phyloP scores from a whole-genome alignment of 2,888 invertebrate genomes.

The Cantharis nigra region DNA sequence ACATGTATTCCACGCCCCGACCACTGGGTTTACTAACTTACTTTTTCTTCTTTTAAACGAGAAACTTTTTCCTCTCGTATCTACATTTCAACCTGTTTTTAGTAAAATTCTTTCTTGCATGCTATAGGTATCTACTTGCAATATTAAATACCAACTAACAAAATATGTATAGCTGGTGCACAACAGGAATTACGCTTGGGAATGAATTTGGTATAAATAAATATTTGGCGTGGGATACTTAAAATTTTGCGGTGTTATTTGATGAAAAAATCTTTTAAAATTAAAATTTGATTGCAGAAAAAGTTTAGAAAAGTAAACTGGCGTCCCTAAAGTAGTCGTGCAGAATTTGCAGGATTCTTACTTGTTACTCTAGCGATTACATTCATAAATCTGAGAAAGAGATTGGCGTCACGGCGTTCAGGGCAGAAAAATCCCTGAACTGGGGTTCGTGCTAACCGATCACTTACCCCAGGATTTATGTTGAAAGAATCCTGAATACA shows the following conservation, averaged over 20 bases:
- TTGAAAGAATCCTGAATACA: constrained; percentile 53
- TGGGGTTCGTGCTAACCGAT: constrained; percentile 56
- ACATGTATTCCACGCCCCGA: constrained; percentile 50
- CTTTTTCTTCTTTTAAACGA: constrained; percentile 45
- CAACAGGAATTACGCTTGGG: constrained; percentile 20
- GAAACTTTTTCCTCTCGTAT: constrained; percentile 42
- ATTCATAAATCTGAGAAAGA: constrained; percentile 56
- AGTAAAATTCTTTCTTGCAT: constrained; percentile 16
- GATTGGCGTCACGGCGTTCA: constrained; percentile 50
- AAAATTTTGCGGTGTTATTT: not conserved
- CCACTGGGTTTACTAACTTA: constrained; percentile 54
- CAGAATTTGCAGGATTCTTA: constrained; percentile 40
- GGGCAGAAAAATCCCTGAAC: constrained; percentile 55
- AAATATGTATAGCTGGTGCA: constrained; percentile 28
- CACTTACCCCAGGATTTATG: constrained; percentile 57
- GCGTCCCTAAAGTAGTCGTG: constrained; percentile 20
- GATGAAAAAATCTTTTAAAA: constrained; percentile 2
- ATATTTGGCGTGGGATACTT: constrained; percentile 2
- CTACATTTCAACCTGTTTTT: constrained; percentile 25
- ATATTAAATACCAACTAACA: constrained; percentile 18
- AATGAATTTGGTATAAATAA: constrained; percentile 19
- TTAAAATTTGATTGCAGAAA: constrained; percentile 5
- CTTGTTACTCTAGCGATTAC: constrained; percentile 55
- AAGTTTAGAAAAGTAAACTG: constrained; percentile 16
- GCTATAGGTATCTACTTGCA: constrained; percentile 8